Base-by-base conservation (phyloP, 2,797 vertebrate genomes). In the Sciaenops ocellatus region DNA sequence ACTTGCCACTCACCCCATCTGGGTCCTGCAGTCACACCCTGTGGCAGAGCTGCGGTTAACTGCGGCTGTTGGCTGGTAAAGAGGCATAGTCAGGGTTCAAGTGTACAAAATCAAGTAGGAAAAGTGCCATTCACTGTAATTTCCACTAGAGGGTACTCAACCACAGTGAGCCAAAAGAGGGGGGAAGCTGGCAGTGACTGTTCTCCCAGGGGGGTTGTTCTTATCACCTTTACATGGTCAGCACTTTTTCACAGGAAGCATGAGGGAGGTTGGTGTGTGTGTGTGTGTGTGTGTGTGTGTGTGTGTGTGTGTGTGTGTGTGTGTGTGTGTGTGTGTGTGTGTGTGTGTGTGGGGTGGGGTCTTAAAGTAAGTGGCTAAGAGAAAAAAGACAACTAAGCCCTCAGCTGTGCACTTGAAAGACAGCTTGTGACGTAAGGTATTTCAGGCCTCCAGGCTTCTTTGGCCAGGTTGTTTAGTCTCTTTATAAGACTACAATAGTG, bases 21-120 rank as follows among this genome's bases (percentile, higher is more conserved):
- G 88, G 79, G 79, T 87, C 85, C 87, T 84, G 80, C 78, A 83
- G 84, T 92, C 90, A 84, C 86, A 90, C 86, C 89, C 91, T 93
- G 93, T 90, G 91, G 91, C 92, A 90, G 79, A 69, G 85, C 83
- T 93, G 94, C 65, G 93, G 94, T 93, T 93, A 80, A 78, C 86
- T 86, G 89, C 55, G 78, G 90, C 89, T 84, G 85, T 76, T 71
- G 87, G 73, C 80, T 92, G 91, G 90, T 91, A 88, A 91, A 87
- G 80, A 90, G 89, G 85, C 79, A 68, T 78, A 86, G 69, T 34
- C 85, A 84, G 81, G 84, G 76, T 87, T 85, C 60, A 55, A 48
- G 79, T 77, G 85, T 75, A 18, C 54, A 46, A 15, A 74, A 38
- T 46, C 13, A 34, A 61, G 69, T 4, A 20, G 55, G 48, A 48